phyloP scores from a whole-genome alignment of 23 tunicate genomes.

The Trididemnum miniatum region DNA sequence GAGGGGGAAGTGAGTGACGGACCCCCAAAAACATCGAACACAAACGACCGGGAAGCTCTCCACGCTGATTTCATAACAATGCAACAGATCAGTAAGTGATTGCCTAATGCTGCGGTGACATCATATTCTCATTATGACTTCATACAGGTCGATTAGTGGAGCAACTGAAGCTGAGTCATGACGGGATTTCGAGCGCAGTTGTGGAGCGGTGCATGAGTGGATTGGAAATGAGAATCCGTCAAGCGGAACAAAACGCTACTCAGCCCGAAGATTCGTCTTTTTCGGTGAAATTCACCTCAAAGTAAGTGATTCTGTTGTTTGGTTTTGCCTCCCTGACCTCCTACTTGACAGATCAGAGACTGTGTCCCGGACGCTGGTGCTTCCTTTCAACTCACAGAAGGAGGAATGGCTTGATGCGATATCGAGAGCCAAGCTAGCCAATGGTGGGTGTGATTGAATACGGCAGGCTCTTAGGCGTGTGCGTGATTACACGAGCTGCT shows the following conservation, averaged over 20 bases:
- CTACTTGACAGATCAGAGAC: conserved; percentile 19
- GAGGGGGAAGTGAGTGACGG: conserved; percentile 62
- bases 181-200: conserved; percentile 33
- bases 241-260: conserved; percentile 71
- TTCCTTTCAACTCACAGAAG: conserved; percentile 43
- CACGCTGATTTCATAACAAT: conserved; percentile 55
- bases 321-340: not conserved
- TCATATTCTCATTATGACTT: no score
- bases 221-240: conserved; percentile 50
- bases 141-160: conserved; percentile 36
- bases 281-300: conserved; percentile 59
- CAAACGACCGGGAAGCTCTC: conserved; percentile 46
- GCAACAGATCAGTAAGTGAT: conserved; percentile 75
- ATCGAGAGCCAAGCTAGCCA: conserved; percentile 70
- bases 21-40: not conserved
- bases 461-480: no score
- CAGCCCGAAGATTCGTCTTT: conserved; percentile 62
- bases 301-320: conserved; percentile 35
- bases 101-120: no score
- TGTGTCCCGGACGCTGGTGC: conserved; percentile 56
- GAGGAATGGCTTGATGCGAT: conserved; percentile 85
- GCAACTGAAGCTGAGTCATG: conserved; percentile 40
- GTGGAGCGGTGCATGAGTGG: conserved; percentile 43
- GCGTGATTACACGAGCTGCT: no score
- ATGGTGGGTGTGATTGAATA: no score